Evolutionary conservation across 2,113 vertebrate genomes (phyloP).

Genomic region (Noctilio leporinus): DNA sequence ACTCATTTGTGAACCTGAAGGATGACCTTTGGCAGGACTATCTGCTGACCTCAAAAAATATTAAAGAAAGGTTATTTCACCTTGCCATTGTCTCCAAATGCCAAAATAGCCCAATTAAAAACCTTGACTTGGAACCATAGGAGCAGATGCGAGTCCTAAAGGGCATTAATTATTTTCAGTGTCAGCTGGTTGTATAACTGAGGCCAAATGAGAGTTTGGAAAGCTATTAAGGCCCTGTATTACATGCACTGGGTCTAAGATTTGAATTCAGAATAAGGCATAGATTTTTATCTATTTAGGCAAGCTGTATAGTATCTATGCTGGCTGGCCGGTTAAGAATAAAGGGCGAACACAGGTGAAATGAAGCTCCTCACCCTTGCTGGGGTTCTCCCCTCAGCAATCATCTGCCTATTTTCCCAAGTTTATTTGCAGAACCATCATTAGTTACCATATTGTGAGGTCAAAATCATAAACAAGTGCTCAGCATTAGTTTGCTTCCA

Average conservation of each 20-base stretch:
- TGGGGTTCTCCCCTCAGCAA: conserved; percentile 11
- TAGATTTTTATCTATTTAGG: conserved; percentile 66
- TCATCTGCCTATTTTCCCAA: conserved; percentile 66
- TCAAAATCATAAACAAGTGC: conserved; percentile 78
- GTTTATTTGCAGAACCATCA: conserved; percentile 77
- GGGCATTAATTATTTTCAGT: conserved; percentile 91
- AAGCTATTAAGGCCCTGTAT: conserved; percentile 83
- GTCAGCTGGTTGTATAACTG: conserved; percentile 87
- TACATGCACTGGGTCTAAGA: conserved; percentile 80
- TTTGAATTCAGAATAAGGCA: conserved; percentile 80
- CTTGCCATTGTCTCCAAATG: conserved; percentile 91
- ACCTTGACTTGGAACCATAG: conserved; percentile 88
- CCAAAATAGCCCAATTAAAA: conserved; percentile 94
- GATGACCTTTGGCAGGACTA: conserved; percentile 85
- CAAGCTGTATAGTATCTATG: conserved; percentile 28
- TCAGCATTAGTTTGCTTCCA: conserved; percentile 73
- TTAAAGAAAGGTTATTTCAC: conserved; percentile 90
- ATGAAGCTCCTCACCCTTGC: background rate
- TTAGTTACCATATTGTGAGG: conserved; percentile 80
- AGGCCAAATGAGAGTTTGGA: conserved; percentile 88
- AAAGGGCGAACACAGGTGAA: conserved; percentile 15
- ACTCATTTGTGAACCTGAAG: conserved; percentile 88
- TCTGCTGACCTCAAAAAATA: conserved; percentile 90
- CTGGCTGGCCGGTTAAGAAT: conserved; percentile 57
- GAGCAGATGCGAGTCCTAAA: conserved; percentile 89